These are phyloP conservation scores for Neoscelio sp. DNA, from an alignment of 2,888 invertebrate genomes.

Conservation along the genomic window DNA sequence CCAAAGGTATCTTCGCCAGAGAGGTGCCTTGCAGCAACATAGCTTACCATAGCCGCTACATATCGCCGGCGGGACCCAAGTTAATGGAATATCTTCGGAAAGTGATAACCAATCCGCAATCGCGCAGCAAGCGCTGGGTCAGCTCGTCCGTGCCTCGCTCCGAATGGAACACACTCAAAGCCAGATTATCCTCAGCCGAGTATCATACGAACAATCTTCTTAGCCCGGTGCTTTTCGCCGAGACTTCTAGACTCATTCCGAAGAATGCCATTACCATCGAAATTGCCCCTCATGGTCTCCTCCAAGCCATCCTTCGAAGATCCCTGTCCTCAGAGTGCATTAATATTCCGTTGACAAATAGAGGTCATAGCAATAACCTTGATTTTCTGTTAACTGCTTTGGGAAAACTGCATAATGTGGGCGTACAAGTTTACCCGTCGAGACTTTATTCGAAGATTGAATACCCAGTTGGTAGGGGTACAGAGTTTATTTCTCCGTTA, in stretches of 20 bases:
- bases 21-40: slow-evolving; percentile 94
- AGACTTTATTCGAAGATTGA: slow-evolving; percentile 84
- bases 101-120: slow-evolving; percentile 87
- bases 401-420: slow-evolving; percentile 84
- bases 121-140: slow-evolving; percentile 91
- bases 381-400: slow-evolving; percentile 82
- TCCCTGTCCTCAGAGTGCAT: too few species aligned
- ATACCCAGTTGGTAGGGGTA: slow-evolving; percentile 85
- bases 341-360: too few species aligned
- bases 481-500: slow-evolving; percentile 84
- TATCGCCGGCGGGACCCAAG: slow-evolving; percentile 87
- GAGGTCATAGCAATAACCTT: slow-evolving; percentile 74
- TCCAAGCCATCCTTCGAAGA: slow-evolving; percentile 93
- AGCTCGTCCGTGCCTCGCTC: slow-evolving; percentile 91
- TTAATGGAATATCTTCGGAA: slow-evolving; percentile 87
- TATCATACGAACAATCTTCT: slow-evolving; percentile 95
- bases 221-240: slow-evolving; percentile 89
- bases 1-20: slow-evolving; percentile 91
- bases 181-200: slow-evolving; percentile 90
- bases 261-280: slow-evolving; percentile 93
- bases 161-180: slow-evolving; percentile 88
- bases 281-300: slow-evolving; percentile 94
- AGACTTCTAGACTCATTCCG: slow-evolving; percentile 91
- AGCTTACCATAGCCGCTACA: slow-evolving; percentile 95
- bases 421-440: slow-evolving; percentile 84